These are phyloP conservation scores for Cantharis rufa DNA, from an alignment of 2,888 invertebrate species.

Conservation along the genomic window DNA sequence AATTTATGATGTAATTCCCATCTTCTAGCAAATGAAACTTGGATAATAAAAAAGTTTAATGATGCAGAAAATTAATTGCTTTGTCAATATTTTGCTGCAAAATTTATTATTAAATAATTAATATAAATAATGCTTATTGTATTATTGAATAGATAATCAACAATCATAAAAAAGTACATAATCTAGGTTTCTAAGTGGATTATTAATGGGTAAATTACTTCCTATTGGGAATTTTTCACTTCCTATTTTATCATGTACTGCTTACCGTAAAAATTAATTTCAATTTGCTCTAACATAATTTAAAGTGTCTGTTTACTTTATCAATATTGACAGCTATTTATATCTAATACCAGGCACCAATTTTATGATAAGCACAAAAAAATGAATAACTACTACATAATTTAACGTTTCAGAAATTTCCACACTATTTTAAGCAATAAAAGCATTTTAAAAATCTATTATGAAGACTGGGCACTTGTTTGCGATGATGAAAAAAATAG, in stretches of 20 bases:
- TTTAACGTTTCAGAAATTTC: constrained; percentile 63
- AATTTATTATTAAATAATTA: background rate
- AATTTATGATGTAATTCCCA: background rate
- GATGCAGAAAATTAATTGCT: background rate
- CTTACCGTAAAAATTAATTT: background rate
- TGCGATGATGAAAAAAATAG: constrained; percentile 78
- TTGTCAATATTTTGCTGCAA: background rate
- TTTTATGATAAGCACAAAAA: background rate
- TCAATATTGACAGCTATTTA: background rate
- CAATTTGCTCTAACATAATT: background rate
- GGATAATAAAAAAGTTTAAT: background rate
- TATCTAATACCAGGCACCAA: background rate
- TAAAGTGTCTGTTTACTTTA: background rate
- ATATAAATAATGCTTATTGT: background rate
- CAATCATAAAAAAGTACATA: background rate
- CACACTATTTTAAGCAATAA: constrained; percentile 74
- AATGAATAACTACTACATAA: background rate
- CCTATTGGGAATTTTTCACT: background rate
- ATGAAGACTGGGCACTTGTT: constrained; percentile 85
- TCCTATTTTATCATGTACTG: background rate
- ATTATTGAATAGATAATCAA: background rate
- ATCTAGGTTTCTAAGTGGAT: background rate
- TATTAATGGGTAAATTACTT: background rate
- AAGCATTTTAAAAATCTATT: constrained; percentile 67
- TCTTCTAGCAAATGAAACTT: background rate